Evolutionary conservation across 2,113 vertebrate genomes (phyloP).

Genomic region (Solea senegalensis): DNA sequence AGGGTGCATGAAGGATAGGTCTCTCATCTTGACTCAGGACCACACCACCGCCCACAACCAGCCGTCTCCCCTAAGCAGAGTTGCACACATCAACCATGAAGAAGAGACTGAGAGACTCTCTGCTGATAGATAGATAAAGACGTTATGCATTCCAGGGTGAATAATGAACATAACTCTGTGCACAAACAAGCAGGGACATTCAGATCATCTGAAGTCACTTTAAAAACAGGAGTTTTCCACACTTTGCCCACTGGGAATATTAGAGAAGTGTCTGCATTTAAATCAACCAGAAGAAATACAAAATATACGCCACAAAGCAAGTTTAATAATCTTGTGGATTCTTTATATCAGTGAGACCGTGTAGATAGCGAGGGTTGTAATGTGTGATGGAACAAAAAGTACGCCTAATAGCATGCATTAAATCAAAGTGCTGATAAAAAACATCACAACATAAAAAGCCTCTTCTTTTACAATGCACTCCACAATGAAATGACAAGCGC

Average conservation of each 20-base stretch:
- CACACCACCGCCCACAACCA: neutral
- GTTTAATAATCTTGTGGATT: neutral
- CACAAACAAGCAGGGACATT: constrained; percentile 52
- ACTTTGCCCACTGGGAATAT: neutral
- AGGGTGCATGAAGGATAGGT: constrained; percentile 27
- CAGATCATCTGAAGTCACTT: constrained; percentile 27
- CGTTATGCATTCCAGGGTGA: constrained; percentile 61
- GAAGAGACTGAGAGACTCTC: constrained; percentile 32
- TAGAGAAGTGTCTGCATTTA: neutral
- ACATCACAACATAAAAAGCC: neutral
- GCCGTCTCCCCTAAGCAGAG: constrained; percentile 19
- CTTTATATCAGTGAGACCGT: neutral
- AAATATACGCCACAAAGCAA: neutral
- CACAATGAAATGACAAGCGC: constrained; percentile 5
- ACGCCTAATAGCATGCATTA: neutral
- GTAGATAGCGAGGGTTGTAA: neutral
- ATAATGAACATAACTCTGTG: constrained; percentile 49
- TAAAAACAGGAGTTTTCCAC: constrained; percentile 38
- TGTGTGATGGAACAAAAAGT: constrained; percentile 4
- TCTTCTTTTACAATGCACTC: neutral
- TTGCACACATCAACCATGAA: constrained; percentile 19
- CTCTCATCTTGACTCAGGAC: constrained; percentile 25
- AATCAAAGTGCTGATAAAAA: constrained; percentile 20
- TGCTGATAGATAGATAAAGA: constrained; percentile 64
- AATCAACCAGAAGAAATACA: neutral